These are phyloP conservation scores for Herpetotheres cachinnans DNA, from an alignment of 2,113 vertebrate genomes.

Conservation along the genomic window DNA sequence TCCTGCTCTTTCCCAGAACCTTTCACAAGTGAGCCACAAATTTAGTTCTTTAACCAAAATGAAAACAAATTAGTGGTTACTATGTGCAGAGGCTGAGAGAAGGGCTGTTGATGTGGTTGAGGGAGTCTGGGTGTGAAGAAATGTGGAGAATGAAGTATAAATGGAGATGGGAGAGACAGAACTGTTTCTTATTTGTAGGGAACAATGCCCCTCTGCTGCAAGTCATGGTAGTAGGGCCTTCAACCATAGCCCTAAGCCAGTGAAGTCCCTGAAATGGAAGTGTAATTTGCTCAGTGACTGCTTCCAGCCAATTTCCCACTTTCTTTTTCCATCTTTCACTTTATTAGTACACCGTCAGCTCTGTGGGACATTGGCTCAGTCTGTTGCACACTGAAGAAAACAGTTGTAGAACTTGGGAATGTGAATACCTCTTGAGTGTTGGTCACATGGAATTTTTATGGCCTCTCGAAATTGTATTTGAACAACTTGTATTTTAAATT, in stretches of 20 bases:
- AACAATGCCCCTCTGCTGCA: background rate
- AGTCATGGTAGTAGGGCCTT: background rate
- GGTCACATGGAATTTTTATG: background rate
- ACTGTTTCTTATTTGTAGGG: background rate
- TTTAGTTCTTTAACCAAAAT: background rate
- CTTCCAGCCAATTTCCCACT: background rate
- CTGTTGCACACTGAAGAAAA: background rate
- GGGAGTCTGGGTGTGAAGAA: background rate
- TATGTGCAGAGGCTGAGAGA: background rate
- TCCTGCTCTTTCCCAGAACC: background rate
- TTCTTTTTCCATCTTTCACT: background rate
- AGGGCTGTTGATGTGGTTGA: background rate
- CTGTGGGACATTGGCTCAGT: background rate
- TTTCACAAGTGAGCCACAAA: background rate
- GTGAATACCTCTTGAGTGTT: background rate
- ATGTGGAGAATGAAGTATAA: background rate
- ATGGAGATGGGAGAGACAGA: background rate
- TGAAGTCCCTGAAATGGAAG: background rate
- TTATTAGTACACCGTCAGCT: background rate
- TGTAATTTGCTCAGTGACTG: background rate
- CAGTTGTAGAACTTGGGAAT: background rate
- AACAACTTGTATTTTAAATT: background rate
- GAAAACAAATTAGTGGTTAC: background rate
- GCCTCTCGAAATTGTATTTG: background rate
- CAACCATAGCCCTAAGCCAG: background rate